Evolutionary conservation across 2,113 vertebrate species (phyloP).

Genomic region (Echinops telfairi): DNA sequence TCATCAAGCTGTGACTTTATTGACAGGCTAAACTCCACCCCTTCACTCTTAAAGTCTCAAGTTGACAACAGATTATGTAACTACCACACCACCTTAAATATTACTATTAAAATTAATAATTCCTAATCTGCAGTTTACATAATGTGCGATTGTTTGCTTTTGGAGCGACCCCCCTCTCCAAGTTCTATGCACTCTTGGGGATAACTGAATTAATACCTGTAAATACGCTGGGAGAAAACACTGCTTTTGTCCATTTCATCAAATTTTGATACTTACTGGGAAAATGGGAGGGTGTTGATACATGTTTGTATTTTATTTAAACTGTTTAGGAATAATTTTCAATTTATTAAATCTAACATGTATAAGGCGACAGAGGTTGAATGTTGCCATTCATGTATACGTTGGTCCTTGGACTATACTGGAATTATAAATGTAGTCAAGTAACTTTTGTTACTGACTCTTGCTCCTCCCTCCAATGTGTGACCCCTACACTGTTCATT

Average conservation of each 20-base stretch:
- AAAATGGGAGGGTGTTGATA: background rate
- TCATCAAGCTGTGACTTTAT: no score
- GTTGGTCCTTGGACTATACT: no score
- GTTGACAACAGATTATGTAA: background rate
- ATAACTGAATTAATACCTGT: background rate
- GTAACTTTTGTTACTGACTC: fast-evolving
- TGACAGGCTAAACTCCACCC: no score
- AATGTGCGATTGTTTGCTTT: background rate
- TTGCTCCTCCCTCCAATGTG: fast-evolving
- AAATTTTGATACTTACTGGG: background rate
- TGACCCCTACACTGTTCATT: fast-evolving
- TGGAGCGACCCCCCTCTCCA: background rate
- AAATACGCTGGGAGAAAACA: background rate
- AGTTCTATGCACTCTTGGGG: background rate
- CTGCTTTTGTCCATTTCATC: background rate
- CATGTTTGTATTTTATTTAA: no score
- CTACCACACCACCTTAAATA: background rate
- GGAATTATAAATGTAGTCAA: fast-evolving
- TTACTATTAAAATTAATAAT: no score
- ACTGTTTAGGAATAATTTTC: background rate
- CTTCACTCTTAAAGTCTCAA: no score
- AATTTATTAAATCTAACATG: background rate
- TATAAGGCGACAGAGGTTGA: background rate
- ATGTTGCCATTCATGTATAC: background rate
- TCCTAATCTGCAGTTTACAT: background rate